Evolutionary conservation across 2,888 invertebrate genomes (phyloP).

Genomic region (Melanophora roralis): DNA sequence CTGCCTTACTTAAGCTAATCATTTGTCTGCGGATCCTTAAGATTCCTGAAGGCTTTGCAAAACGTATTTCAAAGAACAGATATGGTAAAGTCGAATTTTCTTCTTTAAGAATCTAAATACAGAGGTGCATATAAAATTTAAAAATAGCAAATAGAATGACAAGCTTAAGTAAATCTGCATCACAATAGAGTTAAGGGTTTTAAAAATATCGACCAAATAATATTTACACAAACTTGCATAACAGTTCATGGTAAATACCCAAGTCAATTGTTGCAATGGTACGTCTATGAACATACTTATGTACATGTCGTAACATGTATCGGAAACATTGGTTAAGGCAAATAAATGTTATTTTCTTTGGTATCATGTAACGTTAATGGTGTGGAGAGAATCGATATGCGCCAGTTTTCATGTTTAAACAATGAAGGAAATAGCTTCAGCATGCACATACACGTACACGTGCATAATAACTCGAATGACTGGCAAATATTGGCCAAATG

Average conservation of each 20-base stretch:
- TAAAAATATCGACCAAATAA: background rate
- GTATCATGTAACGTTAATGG: slow-evolving; percentile 27
- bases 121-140: too few species aligned
- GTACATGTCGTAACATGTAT: slow-evolving; percentile 10
- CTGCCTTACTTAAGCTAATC: too few species aligned
- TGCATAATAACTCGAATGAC: background rate
- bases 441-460: background rate
- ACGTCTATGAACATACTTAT: too few species aligned
- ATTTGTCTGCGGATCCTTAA: too few species aligned
- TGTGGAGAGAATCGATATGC: slow-evolving; percentile 19
- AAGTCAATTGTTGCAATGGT: background rate
- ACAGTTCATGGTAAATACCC: background rate
- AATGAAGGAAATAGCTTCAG: background rate
- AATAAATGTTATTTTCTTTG: slow-evolving; percentile 24
- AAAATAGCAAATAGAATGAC: too few species aligned
- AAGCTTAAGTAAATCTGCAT: too few species aligned
- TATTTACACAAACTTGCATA: background rate
- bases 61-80: too few species aligned
- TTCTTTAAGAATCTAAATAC: too few species aligned
- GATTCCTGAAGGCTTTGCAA: too few species aligned
- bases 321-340: background rate
- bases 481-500: slow-evolving; percentile 38
- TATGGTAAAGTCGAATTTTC: too few species aligned
- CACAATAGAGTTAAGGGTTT: background rate
- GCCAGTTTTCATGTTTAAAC: background rate